Conservation (phyloP, 2,888 invertebrate genomes). For the Unio pictorum region DNA sequence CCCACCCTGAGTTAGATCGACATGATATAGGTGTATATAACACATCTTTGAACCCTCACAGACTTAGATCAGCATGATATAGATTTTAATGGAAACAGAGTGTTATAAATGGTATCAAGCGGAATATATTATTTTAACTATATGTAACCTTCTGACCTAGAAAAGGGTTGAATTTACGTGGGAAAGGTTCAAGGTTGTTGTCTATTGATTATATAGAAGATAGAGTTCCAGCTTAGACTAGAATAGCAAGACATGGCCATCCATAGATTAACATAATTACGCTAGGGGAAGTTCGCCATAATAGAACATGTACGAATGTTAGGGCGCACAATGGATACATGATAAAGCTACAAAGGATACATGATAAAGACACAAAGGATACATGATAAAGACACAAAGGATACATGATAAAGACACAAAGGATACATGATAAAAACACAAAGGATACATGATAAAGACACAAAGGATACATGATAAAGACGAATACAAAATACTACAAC, state of each 20-base stretch:
- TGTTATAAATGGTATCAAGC: too few species aligned
- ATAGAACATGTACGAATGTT: constrained; percentile 7
- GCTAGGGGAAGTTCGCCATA: constrained; percentile 5
- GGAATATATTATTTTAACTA: not conserved
- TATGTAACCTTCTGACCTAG: not conserved
- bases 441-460: constrained; percentile 1
- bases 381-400: not conserved
- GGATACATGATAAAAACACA: constrained; percentile 1
- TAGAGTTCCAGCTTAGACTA: constrained; percentile 11
- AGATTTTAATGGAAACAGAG: too few species aligned
- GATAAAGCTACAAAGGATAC: not conserved
- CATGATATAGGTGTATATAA: too few species aligned
- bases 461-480: constrained; percentile 1
- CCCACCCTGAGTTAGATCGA: too few species aligned
- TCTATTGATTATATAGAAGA: constrained; percentile 1
- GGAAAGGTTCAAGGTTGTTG: constrained; percentile 7
- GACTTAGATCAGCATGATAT: too few species aligned
- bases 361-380: constrained; percentile 2
- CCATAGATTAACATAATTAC: constrained; percentile 15
- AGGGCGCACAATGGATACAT: not conserved
- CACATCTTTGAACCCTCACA: too few species aligned
- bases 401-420: constrained; percentile 2
- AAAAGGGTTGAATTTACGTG: constrained; percentile 5
- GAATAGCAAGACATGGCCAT: constrained; percentile 3
- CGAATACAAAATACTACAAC: constrained; percentile 10